A percentile compares a stretch with the other conserved stretches of the same genome.
These are phyloP conservation scores for Nematopogon swammerdamellus DNA, from an alignment of 2,888 invertebrate genomes.

Conservation along the genomic window DNA sequence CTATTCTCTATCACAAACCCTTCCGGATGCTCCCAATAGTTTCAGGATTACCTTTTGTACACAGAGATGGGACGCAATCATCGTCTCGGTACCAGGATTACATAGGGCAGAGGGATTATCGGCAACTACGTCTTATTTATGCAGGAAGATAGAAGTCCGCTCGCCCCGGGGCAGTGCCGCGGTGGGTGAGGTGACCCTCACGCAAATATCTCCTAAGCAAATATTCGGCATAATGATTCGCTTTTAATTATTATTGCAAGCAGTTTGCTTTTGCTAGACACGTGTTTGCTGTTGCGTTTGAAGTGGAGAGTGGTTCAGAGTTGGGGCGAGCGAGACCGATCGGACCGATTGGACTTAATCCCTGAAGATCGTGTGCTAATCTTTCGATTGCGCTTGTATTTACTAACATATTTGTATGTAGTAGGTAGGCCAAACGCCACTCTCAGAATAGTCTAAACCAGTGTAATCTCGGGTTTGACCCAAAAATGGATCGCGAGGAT, in stretches of 20 bases:
- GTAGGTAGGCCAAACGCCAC: too few species aligned
- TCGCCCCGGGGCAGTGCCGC: constrained; percentile 28
- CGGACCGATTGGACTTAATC: too few species aligned
- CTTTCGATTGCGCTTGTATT: too few species aligned
- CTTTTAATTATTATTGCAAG: constrained; percentile 54
- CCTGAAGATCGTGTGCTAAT: too few species aligned
- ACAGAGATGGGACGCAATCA: constrained; percentile 53
- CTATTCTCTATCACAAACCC: constrained; percentile 13
- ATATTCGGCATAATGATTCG: constrained; percentile 53
- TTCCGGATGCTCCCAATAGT: constrained; percentile 34
- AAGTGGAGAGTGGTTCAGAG: too few species aligned
- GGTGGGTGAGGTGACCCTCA: constrained; percentile 4
- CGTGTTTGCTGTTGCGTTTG: neutral
- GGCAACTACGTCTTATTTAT: constrained; percentile 18
- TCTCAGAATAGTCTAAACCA: too few species aligned
- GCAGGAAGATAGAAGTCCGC: constrained; percentile 16
- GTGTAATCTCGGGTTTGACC: too few species aligned
- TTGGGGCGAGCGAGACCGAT: too few species aligned
- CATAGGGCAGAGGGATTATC: constrained; percentile 28
- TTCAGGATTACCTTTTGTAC: constrained; percentile 56
- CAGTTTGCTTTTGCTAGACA: neutral
- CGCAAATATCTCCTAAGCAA: constrained; percentile 32
- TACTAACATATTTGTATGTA: too few species aligned
- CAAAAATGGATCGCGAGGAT: too few species aligned
- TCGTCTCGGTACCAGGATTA: constrained; percentile 49